phyloP scores from a whole-genome alignment of 2,888 invertebrate genomes.

The Phyto melanocephala region DNA sequence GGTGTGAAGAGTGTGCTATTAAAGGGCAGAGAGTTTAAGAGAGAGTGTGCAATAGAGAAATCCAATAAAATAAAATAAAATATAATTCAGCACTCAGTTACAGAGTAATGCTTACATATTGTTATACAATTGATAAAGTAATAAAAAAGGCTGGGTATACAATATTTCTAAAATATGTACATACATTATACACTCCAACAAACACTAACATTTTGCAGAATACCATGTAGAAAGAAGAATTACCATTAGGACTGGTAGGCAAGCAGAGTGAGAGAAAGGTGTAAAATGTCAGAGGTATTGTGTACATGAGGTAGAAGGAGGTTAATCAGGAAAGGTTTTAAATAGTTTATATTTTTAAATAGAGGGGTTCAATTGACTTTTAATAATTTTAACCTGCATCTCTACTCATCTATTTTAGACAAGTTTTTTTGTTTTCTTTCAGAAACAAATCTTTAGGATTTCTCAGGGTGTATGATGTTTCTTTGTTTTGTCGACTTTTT shows the following conservation, averaged over 20 bases:
- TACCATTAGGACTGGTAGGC: background rate
- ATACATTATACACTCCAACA: background rate
- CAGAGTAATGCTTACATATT: constrained; percentile 52
- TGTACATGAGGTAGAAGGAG: background rate
- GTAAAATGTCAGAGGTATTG: background rate
- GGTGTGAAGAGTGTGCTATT: background rate
- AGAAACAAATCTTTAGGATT: too few relatives aligned
- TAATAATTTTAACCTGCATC: too few relatives aligned
- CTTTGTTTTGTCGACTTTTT: too few relatives aligned
- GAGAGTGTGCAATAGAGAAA: constrained; percentile 8
- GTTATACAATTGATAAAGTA: constrained; percentile 61
- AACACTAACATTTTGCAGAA: background rate
- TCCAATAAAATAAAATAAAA: constrained; percentile 36
- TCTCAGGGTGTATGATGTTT: too few relatives aligned
- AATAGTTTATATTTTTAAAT: too few relatives aligned
- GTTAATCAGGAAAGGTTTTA: background rate
- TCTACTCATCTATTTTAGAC: too few relatives aligned
- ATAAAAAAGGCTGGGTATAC: constrained; percentile 62
- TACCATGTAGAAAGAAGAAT: constrained; percentile 6
- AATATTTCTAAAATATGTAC: constrained; percentile 33
- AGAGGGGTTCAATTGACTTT: too few relatives aligned
- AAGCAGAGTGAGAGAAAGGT: background rate
- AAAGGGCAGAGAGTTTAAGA: background rate
- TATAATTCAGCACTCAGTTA: constrained; percentile 23
- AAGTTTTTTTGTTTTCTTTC: too few relatives aligned